Conservation (phyloP, 1,140 invertebrate species). For the Atta texana region DNA sequence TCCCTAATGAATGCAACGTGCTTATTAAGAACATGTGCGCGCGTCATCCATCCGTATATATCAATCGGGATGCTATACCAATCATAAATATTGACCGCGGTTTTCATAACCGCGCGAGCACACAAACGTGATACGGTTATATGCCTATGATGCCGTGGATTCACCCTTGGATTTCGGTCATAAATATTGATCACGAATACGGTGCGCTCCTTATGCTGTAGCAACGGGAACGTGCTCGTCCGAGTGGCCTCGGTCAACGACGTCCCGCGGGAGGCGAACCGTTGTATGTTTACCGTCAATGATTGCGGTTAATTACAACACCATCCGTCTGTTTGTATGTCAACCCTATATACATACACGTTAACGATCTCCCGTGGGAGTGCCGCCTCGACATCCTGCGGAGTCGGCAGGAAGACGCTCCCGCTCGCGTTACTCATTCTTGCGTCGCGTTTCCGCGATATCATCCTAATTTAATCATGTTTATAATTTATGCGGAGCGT, state of each 20-base stretch:
- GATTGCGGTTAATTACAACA: constrained; percentile 80
- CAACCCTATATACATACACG: constrained; percentile 65
- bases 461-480: constrained; percentile 35
- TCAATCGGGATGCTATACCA: constrained; percentile 38
- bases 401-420: constrained; percentile 59
- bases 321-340: constrained; percentile 77
- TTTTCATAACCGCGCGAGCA: constrained; percentile 60
- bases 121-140: constrained; percentile 46
- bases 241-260: constrained; percentile 69
- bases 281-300: constrained; percentile 76
- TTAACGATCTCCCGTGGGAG: constrained; percentile 76
- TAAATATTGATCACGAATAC: constrained; percentile 75
- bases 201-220: constrained; percentile 60
- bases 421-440: constrained; percentile 50
- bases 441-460: constrained; percentile 36
- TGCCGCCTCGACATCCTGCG: constrained; percentile 5
- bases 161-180: constrained; percentile 75
- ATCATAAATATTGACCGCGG: constrained; percentile 76
- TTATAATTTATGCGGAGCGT: neutral
- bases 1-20: neutral
- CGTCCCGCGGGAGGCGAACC: constrained; percentile 67
- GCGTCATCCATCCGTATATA: neutral
- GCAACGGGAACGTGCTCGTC: constrained; percentile 28
- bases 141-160: constrained; percentile 52
- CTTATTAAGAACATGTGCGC: constrained; percentile 24